A percentile compares a stretch with the other conserved stretches of the same genome.
phyloP scores from a whole-genome alignment of 2,113 vertebrate genomes.

The Zosterops hypoxanthus region DNA sequence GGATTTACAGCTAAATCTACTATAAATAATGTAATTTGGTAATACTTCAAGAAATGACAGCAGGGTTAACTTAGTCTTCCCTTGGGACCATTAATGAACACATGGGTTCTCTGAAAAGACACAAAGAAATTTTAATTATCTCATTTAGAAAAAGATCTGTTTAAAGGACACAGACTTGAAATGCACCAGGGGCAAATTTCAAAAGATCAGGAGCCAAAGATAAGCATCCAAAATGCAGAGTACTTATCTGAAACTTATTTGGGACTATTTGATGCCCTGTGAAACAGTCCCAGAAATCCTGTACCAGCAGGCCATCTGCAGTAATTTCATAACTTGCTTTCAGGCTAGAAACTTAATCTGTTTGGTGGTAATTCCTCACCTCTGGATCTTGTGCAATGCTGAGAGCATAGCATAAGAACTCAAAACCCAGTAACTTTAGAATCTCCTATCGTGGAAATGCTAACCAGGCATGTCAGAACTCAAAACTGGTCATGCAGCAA shows the following conservation, averaged over 20 bases:
- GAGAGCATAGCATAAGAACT: not conserved
- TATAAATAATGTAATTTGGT: conserved; percentile 25
- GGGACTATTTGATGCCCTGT: not conserved
- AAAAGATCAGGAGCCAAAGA: not conserved
- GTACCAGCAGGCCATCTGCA: not conserved
- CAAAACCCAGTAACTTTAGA: not conserved
- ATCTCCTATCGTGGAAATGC: not conserved
- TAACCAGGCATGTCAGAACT: not conserved
- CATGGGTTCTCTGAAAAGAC: not conserved
- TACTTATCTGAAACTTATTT: not conserved
- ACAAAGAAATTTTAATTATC: not conserved
- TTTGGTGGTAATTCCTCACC: not conserved
- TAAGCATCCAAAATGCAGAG: not conserved
- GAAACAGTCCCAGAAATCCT: not conserved
- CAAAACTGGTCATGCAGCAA: not conserved
- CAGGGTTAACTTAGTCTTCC: not conserved
- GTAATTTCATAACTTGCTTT: not conserved
- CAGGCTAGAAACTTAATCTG: not conserved
- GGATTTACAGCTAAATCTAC: not conserved
- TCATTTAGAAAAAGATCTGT: not conserved
- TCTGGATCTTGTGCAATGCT: not conserved
- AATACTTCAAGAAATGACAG: conserved; percentile 17
- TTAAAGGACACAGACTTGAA: not conserved
- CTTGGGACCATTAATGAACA: not conserved
- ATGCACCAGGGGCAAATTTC: not conserved